Evolutionary conservation across 92 coral and sea anemone species (phyloP).

Genomic region (Pocillopora meandrina): DNA sequence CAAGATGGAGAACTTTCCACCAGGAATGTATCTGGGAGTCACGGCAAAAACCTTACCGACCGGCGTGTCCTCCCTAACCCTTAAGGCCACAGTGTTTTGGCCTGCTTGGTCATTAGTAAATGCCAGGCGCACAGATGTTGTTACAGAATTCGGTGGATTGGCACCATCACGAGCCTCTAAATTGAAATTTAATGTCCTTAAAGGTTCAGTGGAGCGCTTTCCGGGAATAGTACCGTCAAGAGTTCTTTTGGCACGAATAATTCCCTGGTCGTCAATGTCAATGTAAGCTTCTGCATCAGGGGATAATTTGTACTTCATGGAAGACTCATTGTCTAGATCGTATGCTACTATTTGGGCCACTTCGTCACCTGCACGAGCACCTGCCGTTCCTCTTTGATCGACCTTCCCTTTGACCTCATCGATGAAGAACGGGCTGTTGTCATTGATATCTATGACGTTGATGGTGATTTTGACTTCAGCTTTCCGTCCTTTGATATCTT

Average conservation of each 20-base stretch:
- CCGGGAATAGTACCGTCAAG: slow-evolving; percentile 34
- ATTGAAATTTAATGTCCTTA: slow-evolving; percentile 38
- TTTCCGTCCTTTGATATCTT: slow-evolving; percentile 57
- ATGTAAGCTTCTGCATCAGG: slow-evolving; percentile 56
- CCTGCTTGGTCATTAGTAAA: slow-evolving; percentile 56
- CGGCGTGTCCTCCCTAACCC: slow-evolving; percentile 57
- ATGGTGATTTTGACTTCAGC: slow-evolving; percentile 62
- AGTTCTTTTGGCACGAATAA: slow-evolving; percentile 52
- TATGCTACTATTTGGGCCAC: slow-evolving; percentile 62
- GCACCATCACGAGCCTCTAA: slow-evolving; percentile 68
- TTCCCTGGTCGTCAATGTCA: slow-evolving; percentile 59
- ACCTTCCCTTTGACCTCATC: slow-evolving; percentile 43
- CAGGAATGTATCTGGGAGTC: slow-evolving; percentile 66
- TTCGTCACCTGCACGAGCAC: slow-evolving; percentile 45
- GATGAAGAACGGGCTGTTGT: slow-evolving; percentile 65
- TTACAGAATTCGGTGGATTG: slow-evolving; percentile 57
- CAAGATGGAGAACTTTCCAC: slow-evolving; percentile 57
- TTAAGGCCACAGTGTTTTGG: slow-evolving; percentile 36
- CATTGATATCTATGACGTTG: slow-evolving; percentile 66
- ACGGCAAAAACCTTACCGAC: slow-evolving; percentile 53
- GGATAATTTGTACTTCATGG: slow-evolving; percentile 61
- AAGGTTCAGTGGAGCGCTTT: slow-evolving; percentile 36
- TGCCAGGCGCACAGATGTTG: slow-evolving; percentile 55
- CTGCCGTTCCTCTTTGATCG: slow-evolving; percentile 49
- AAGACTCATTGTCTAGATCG: slow-evolving; percentile 63